Percentiles rank a stretch among this genome's conserved stretches.
Conservation (phyloP, 1,140 invertebrate genomes). For the Ctenoplectra terminalis region DNA sequence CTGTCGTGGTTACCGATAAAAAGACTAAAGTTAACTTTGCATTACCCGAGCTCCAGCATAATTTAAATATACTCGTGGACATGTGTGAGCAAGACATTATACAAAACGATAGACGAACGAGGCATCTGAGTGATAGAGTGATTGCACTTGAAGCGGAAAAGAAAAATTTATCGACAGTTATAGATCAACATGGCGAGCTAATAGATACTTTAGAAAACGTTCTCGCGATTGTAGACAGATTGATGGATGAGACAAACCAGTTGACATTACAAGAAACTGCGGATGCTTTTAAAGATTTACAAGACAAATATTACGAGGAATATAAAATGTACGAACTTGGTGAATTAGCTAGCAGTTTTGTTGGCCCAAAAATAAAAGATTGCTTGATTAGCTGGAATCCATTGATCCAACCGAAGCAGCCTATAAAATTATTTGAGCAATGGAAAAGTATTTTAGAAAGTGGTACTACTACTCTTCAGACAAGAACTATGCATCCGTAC, state of each 20-base stretch:
- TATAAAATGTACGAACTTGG: constrained; percentile 87
- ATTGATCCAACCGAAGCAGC: constrained; percentile 85
- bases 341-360: constrained; percentile 86
- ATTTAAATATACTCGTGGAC: constrained; percentile 95
- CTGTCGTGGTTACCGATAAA: constrained; percentile 82
- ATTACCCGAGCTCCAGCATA: constrained; percentile 95
- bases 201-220: constrained; percentile 90
- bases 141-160: constrained; percentile 92
- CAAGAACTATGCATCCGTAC: constrained; percentile 88
- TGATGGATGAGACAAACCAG: constrained; percentile 84
- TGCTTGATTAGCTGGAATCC: constrained; percentile 90
- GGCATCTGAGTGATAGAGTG: constrained; percentile 90
- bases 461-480: constrained; percentile 78
- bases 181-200: constrained; percentile 89
- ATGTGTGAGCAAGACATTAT: constrained; percentile 98
- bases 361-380: constrained; percentile 87
- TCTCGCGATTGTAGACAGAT: constrained; percentile 87
- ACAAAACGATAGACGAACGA: constrained; percentile 91
- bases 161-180: constrained; percentile 87
- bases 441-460: constrained; percentile 88
- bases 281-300: constrained; percentile 89
- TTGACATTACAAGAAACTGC: constrained; percentile 89
- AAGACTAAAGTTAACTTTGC: constrained; percentile 86
- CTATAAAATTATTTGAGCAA: constrained; percentile 87
- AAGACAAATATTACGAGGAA: constrained; percentile 86